These are phyloP conservation scores for Pilophorus perplexus DNA, from an alignment of 2,888 invertebrate genomes.

Conservation along the genomic window DNA sequence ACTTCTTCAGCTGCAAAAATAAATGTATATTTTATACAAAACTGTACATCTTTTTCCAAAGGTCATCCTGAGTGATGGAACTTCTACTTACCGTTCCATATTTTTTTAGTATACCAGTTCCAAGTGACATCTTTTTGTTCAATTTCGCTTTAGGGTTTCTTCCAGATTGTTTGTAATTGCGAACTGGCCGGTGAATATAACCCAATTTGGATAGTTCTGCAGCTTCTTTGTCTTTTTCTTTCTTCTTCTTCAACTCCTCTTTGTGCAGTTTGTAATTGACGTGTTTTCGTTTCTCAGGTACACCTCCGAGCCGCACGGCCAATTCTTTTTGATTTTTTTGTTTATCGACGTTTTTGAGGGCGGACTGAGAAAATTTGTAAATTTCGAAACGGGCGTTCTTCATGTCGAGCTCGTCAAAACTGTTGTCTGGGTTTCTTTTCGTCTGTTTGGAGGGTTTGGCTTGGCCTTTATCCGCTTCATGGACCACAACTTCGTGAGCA, in stretches of 20 bases:
- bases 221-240: conserved; percentile 35
- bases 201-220: conserved; percentile 31
- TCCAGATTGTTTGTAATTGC: conserved; percentile 25
- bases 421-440: neutral
- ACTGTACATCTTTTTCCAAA: too few relatives aligned
- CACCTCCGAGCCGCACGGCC: conserved; percentile 67
- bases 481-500: conserved; percentile 30
- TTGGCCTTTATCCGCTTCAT: conserved; percentile 5
- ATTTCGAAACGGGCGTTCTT: conserved; percentile 77
- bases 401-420: conserved; percentile 63
- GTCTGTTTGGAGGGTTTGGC: neutral
- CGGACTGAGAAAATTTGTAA: conserved; percentile 78
- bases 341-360: conserved; percentile 67
- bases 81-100: conserved; percentile 45
- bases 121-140: conserved; percentile 35
- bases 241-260: conserved; percentile 17
- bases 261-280: conserved; percentile 43
- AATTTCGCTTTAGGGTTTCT: conserved; percentile 39
- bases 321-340: conserved; percentile 74
- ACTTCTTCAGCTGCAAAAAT: too few relatives aligned
- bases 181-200: conserved; percentile 16
- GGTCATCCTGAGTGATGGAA: too few relatives aligned
- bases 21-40: too few relatives aligned
- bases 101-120: conserved; percentile 42
- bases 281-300: conserved; percentile 41